Evolutionary conservation across 2,113 vertebrate genomes (phyloP), one percentile per base, ranked within the genome.

Genomic region (Sitta europaea): DNA sequence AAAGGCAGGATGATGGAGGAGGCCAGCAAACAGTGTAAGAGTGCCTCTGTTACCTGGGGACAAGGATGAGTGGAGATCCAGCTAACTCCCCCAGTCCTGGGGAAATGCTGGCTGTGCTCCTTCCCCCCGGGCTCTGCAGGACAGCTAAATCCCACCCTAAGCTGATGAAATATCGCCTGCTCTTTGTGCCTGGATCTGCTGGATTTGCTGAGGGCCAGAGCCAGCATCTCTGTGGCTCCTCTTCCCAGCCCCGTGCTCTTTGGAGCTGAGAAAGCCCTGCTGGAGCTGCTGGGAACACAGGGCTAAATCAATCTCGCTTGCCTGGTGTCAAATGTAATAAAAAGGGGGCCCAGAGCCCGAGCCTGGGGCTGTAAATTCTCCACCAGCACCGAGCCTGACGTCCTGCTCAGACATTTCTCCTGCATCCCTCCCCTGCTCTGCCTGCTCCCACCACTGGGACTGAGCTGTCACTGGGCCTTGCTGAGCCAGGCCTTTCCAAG

Each of bases 111-210:
- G 42, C 84, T 76, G n/a, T 13, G 62, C 57, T 95, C n/a, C 83
- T 91, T 40, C 33, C 53, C 71, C 66, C 74, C 7, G 0, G 83
- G 25, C 65, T 40, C 90, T 31, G 28, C 70, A 76, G 84, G 92
- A 88, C 78, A 78, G 70, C 88, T 91, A 91, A 94, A 96, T 89
- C 90, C 88, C 75, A 28, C 17, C 65, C 76, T 96, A 77, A 95
- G 90, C 73, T 58, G 5, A n/a, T 94, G 92, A 92, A 94, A 85
- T 92, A 95, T 87, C 12, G 0, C 82, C 86, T 75, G 79, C 45
- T 57, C 58, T 75, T 76, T 80, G 4, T 83, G 78, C 67, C 47
- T 33, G 29, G 5, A 48, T 23, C 88, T 84, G 82, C 94, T 94
- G 95, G 6, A 67, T 38, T 90, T 93, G 88, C 93, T 93, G 92